Evolutionary conservation across 1,140 invertebrate species (phyloP).

Genomic region (Aplysia californica): DNA sequence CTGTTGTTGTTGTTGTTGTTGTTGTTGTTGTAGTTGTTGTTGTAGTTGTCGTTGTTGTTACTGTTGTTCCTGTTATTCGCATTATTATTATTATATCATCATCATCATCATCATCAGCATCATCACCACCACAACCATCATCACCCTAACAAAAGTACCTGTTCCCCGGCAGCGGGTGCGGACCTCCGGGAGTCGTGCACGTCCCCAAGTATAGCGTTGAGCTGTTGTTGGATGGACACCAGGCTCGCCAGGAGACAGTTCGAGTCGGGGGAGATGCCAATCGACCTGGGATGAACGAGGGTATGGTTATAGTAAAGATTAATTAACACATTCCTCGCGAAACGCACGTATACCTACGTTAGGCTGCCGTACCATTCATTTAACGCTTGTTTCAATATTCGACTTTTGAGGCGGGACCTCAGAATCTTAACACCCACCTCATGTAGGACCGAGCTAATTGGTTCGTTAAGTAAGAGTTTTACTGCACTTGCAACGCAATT

Average conservation of each 20-base stretch:
- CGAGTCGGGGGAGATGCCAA: slow-evolving; percentile 20
- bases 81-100: neutral
- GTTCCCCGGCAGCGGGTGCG: neutral
- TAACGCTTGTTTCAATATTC: neutral
- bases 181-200: neutral
- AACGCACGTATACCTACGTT: neutral
- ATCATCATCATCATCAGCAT: neutral
- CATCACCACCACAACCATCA: neutral
- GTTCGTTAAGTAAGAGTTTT: too few relatives aligned
- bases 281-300: neutral
- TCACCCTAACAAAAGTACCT: neutral
- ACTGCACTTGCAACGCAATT: too few relatives aligned
- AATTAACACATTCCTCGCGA: neutral
- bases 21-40: too few relatives aligned
- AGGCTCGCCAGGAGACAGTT: slow-evolving; percentile 6
- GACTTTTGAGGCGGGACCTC: neutral
- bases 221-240: slow-evolving; percentile 21
- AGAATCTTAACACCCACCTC: neutral
- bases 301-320: neutral
- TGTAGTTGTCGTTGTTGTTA: too few relatives aligned
- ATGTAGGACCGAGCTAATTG: slow-evolving; percentile 6
- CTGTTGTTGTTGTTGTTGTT: too few relatives aligned
- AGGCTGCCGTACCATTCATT: neutral
- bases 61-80: too few relatives aligned
- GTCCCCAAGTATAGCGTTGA: slow-evolving; percentile 9